Evolutionary conservation across 2,113 vertebrate species (phyloP), one percentile per base, ranked within the genome.

Genomic region (Lutjanus erythropterus): DNA sequence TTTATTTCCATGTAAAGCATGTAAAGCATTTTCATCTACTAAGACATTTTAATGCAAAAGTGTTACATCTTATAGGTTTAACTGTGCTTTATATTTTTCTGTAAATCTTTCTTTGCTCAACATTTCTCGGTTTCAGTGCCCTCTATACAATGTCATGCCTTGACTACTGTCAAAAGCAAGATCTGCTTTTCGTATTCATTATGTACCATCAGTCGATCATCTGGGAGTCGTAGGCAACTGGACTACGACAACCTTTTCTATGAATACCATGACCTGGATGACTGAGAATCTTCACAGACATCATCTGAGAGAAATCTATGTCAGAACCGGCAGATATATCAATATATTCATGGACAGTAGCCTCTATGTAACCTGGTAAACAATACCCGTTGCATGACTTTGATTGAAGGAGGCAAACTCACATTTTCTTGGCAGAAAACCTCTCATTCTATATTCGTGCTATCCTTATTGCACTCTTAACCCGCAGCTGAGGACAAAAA

Each of bases 401-500:
- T 47, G 61, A 81, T 58, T 55, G 25, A 69, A 39, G 10, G 3
- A 56, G 77, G n/a, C 5, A 23, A 39, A 50, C 23, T 9, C 18
- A 33, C 15, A 37, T 41, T 80, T 64, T 64, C 50, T 68, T 60
- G 60, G 41, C 61, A 72, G 60, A 49, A 73, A 61, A 71, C 52
- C 42, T 80, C 41, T 80, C 49, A 55, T 50, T n/a, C 64, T 18
- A 6, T n/a, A 44, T 35, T 16, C 21, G 39, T 8, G 5, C 53
- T 61, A 16, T 41, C 56, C 47, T 44, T 31, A 37, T 7, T 69
- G 39, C 58, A 39, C 52, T 69, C 59, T 58, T 66, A 31, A 52
- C 74, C 74, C 67, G 33, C 35, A 69, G 69, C 75, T 11, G 60
- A 64, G n/a, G 42, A 66, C 81, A 81, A 53, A 49, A 67, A 64